Percentiles rank a stretch among this genome's conserved stretches.
Conservation (phyloP, 2,113 vertebrate genomes). For the Alectura lathami region DNA sequence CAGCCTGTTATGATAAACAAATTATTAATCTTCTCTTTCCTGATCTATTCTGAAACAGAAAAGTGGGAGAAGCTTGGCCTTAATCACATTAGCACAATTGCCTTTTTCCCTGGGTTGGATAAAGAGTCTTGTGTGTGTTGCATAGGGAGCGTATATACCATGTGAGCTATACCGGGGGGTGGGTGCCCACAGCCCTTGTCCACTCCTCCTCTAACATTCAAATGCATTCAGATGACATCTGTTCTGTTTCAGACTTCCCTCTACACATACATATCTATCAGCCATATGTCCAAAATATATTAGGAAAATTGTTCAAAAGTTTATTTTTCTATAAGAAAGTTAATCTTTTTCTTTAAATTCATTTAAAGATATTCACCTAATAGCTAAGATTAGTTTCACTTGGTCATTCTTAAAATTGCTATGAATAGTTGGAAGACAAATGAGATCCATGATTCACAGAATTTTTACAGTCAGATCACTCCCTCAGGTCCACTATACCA, state of each 20-base stretch:
- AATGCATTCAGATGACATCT: background rate
- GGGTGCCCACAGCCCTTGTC: background rate
- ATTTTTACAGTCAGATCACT: background rate
- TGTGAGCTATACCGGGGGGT: background rate
- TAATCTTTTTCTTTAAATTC: background rate
- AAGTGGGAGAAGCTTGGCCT: background rate
- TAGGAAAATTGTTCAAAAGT: background rate
- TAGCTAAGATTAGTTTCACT: background rate
- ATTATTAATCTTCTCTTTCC: background rate
- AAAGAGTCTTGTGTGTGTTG: background rate
- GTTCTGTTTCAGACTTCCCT: background rate
- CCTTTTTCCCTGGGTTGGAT: background rate
- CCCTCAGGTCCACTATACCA: background rate
- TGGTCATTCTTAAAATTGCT: background rate
- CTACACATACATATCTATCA: background rate
- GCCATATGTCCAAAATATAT: background rate
- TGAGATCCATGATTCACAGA: accelerated
- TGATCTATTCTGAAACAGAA: background rate
- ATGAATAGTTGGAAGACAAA: background rate
- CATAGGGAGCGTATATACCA: accelerated
- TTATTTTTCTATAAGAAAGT: background rate
- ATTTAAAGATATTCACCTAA: background rate
- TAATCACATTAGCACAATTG: background rate
- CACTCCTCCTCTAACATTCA: background rate
- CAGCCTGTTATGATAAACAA: background rate